Base-by-base conservation (phyloP, 2,113 vertebrate species). In the Melozone crissalis region DNA sequence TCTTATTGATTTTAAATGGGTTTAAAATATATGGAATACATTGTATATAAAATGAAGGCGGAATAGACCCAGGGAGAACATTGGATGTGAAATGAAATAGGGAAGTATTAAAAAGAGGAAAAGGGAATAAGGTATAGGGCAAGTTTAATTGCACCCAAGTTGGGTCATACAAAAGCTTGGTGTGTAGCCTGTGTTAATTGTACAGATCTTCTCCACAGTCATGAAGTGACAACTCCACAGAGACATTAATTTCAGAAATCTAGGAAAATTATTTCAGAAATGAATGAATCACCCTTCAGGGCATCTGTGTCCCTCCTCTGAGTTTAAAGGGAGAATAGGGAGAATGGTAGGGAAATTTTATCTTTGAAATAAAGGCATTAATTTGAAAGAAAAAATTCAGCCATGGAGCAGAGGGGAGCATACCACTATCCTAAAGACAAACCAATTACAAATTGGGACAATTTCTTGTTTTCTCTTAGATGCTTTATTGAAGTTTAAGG, bases 381-480 rank as follows among this genome's bases (percentile, higher is more conserved):
- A 68, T 76, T 82, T 85, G 54, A 62, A 85, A 89, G 46, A 52
- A 81, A 12, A 13, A 66, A 75, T 51, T 77, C 22, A 91, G 1
- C 9, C 43, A n/a, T 65, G 46, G 11, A 80, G 9, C 31, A 77
- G 31, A 75, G 10, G 30, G 89, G 19, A 81, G 4, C 10, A 69
- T 33, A 46, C 3, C 13, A 67, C 18, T 47, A 18, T 55, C 6
- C 10, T 88, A 55, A 83, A 74, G 35, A 78, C 15, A 75, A 90
- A 59, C 3, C 11, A 58, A 26, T 37, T 68, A 27, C 11, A 62
- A 74, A 43, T 43, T 93, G 57, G n/a, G 62, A 81, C 65, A n/a
- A 90, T 85, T 85, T 95, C 33, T 80, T 95, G 67, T 93, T 95
- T 94, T 96, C 52, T 88, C 73, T 92, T 96, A 92, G 83, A 61